Conservation (phyloP, 2,888 invertebrate species). For the Limenitis arthemis region DNA sequence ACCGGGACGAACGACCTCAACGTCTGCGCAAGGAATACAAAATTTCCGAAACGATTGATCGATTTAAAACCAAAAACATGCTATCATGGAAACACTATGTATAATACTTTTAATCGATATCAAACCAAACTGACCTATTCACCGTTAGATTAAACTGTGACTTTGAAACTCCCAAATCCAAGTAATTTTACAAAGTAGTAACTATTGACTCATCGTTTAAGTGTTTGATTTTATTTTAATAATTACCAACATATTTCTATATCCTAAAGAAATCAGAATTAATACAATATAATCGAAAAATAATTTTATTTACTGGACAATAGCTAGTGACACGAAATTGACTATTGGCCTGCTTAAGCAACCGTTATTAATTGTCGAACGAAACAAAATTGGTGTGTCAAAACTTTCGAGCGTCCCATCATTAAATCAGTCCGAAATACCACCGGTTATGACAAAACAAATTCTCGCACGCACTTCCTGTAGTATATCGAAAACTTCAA, state of each 20-base stretch:
- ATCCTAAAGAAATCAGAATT: too few species aligned
- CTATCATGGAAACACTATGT: neutral
- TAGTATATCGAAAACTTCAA: constrained; percentile 39
- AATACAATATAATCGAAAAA: neutral
- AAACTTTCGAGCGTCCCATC: constrained; percentile 14
- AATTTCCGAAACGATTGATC: constrained; percentile 34
- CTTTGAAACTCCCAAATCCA: too few species aligned
- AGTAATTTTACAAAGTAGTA: too few species aligned
- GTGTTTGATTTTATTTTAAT: too few species aligned
- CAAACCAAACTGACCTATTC: too few species aligned
- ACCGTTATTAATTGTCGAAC: constrained; percentile 7
- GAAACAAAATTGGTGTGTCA: constrained; percentile 9
- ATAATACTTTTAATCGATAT: too few species aligned
- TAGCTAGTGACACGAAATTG: neutral
- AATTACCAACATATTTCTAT: too few species aligned
- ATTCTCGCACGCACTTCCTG: constrained; percentile 66
- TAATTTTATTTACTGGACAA: neutral
- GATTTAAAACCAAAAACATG: constrained; percentile 30
- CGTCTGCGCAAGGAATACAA: constrained; percentile 57
- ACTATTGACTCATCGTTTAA: too few species aligned
- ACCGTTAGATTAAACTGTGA: too few species aligned
- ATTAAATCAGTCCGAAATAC: constrained; percentile 9
- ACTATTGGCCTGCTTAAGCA: neutral
- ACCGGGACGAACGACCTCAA: constrained; percentile 70
- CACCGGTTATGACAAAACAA: constrained; percentile 35